Evolutionary conservation across 2,797 vertebrate species (phyloP).

Genomic region (Lepus oiostolus): DNA sequence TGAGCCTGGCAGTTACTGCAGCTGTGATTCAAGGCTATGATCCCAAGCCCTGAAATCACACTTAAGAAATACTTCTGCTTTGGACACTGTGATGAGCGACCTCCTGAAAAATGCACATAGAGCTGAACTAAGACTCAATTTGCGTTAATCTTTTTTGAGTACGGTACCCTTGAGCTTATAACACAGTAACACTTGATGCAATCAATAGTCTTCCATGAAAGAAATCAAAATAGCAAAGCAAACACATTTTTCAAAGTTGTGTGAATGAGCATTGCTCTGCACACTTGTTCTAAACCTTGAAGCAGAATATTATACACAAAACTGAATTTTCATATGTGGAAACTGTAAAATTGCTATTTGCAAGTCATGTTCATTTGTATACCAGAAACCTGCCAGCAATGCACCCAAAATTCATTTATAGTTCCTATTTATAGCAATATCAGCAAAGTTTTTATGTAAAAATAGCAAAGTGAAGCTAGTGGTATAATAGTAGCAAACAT

Average conservation of each 20-base stretch:
- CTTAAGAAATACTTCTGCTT: not conserved
- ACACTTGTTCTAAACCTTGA: conserved; percentile 87
- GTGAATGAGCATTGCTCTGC: conserved; percentile 87
- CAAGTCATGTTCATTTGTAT: conserved; percentile 90
- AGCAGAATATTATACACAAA: conserved; percentile 88
- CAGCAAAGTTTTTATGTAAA: conserved; percentile 85
- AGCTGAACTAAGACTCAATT: not conserved
- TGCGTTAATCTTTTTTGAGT: conserved; percentile 27
- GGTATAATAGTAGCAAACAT: conserved; percentile 78
- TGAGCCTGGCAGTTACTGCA: not conserved
- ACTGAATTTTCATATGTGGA: conserved; percentile 89
- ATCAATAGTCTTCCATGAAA: conserved; percentile 80
- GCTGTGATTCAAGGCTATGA: not conserved
- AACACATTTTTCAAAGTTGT: conserved; percentile 88
- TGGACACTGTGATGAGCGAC: not conserved
- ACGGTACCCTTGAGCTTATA: conserved; percentile 83
- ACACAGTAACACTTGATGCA: conserved; percentile 80
- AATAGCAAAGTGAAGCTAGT: conserved; percentile 83
- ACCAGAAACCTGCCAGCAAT: conserved; percentile 88
- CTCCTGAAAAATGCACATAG: not conserved
- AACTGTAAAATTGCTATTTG: conserved; percentile 90
- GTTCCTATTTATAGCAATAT: conserved; percentile 87
- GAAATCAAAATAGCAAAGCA: conserved; percentile 87
- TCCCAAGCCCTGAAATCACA: not conserved
- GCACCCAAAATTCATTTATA: conserved; percentile 89